Base-by-base conservation (phyloP, 2,113 vertebrate genomes). In the Cyprinodon brontotheroides region DNA sequence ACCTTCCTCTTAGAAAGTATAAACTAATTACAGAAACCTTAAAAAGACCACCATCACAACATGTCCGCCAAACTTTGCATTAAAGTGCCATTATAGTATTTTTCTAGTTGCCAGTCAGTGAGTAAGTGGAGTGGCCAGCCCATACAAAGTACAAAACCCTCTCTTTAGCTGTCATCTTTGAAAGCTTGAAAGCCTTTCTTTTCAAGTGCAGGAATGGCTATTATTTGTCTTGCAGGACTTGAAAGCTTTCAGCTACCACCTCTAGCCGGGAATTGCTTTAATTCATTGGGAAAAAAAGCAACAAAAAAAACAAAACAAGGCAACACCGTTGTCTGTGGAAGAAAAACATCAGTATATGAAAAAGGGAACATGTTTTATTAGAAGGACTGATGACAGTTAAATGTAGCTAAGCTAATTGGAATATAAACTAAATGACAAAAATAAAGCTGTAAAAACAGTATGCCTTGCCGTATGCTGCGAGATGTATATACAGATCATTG, bases 131-230 rank as follows among this genome's bases (percentile, higher is more conserved):
- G n/a, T 22, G 64, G 20, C 64, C 57, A 15, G 45, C 68, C 69
- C 61, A 75, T 72, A 63, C 66, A 65, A 68, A 84, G 40, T 61
- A 79, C 70, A 83, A 89, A 90, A 79, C 77, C 83, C 72, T 67
- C 70, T 81, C 89, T 88, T 92, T 80, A 86, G 85, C 86, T 92
- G 87, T 88, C 89, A 92, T 41, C 61, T 77, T 67, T 85, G 84
- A 91, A 86, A 77, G 83, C 84, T 79, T 85, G 82, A 92, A 92
- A 89, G 90, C 88, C 75, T 81, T 68, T 75, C 45, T 79, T 85
- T 90, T 86, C 82, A 70, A 74, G 40, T 76, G 69, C 37, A 64
- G 53, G 69, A 75, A 91, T 86, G 84, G 80, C 80, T 80, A 76
- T 78, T 68, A 79, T 89, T 92, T 90, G 84, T 90, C 84, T 89